phyloP scores from a whole-genome alignment of 2,888 invertebrate genomes.

The Nephrotoma guestfalica region DNA sequence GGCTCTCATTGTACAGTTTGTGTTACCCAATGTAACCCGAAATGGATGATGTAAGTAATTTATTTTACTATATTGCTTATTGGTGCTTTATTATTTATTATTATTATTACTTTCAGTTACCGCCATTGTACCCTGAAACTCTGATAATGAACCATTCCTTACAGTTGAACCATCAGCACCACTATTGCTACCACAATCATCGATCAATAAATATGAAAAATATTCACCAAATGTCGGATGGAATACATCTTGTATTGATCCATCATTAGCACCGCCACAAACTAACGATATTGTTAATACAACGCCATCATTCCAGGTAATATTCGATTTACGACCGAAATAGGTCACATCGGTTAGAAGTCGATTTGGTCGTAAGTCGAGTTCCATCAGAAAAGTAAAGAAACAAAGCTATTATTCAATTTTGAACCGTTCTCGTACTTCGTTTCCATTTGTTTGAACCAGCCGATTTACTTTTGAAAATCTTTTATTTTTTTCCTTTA shows the following conservation, averaged over 20 bases:
- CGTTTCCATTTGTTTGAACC: no score
- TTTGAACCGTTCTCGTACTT: no score
- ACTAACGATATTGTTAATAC: no score
- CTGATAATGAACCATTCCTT: not conserved
- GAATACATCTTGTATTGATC: not conserved
- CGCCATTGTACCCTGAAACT: not conserved
- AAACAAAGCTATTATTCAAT: no score
- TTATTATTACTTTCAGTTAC: not conserved
- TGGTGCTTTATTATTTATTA: no score
- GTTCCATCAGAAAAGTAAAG: no score
- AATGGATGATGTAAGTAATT: not conserved
- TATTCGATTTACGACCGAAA: no score
- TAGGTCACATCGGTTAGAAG: no score
- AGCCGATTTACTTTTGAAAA: no score
- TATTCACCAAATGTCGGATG: not conserved
- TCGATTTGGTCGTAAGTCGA: no score
- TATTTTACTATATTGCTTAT: no score
- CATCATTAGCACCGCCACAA: not conserved
- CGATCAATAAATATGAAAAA: not conserved
- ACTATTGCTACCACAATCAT: not conserved
- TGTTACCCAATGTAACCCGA: not conserved
- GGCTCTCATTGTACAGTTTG: not conserved
- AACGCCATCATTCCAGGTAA: not conserved
- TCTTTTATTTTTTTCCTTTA: no score
- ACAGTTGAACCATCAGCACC: not conserved